Percentiles rank a stretch among this genome's conserved stretches.
phyloP scores from a whole-genome alignment of 2,797 vertebrate species.

The Cryptoblepharus egeriae region DNA sequence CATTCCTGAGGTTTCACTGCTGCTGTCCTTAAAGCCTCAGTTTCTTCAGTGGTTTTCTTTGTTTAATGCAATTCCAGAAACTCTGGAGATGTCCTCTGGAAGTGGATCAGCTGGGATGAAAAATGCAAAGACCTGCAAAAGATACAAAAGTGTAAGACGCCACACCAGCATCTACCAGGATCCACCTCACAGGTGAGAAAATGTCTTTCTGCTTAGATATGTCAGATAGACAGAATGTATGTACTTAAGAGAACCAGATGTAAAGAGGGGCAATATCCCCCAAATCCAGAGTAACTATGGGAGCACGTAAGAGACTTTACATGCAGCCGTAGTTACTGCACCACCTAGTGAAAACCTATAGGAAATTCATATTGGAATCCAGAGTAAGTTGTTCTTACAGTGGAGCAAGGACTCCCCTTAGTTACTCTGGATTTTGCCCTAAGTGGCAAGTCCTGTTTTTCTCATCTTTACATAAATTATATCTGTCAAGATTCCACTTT shows the following conservation, averaged over 20 bases:
- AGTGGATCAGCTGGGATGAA: constrained; percentile 71
- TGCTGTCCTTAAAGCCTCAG: not conserved
- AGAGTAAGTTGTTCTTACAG: no score
- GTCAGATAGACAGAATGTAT: rapidly evolving
- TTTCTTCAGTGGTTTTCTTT: no score
- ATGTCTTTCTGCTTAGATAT: not conserved
- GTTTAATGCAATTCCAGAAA: not conserved
- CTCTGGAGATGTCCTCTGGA: constrained; percentile 75
- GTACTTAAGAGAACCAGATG: not conserved
- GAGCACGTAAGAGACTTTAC: no score
- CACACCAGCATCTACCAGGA: constrained; percentile 84
- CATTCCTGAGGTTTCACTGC: not conserved
- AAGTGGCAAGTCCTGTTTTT: not conserved
- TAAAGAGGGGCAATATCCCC: not conserved
- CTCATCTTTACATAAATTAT: not conserved
- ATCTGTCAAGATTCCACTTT: not conserved
- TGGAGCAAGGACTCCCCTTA: no score
- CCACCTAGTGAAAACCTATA: no score
- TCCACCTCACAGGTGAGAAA: constrained; percentile 83
- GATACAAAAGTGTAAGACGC: constrained; percentile 82
- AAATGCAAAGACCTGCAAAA: constrained; percentile 77
- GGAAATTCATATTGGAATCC: no score
- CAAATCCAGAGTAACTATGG: no score
- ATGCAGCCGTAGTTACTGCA: no score
- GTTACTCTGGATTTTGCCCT: no score